Conservation (phyloP, 2,113 vertebrate species). For the Menidia beryllina region DNA sequence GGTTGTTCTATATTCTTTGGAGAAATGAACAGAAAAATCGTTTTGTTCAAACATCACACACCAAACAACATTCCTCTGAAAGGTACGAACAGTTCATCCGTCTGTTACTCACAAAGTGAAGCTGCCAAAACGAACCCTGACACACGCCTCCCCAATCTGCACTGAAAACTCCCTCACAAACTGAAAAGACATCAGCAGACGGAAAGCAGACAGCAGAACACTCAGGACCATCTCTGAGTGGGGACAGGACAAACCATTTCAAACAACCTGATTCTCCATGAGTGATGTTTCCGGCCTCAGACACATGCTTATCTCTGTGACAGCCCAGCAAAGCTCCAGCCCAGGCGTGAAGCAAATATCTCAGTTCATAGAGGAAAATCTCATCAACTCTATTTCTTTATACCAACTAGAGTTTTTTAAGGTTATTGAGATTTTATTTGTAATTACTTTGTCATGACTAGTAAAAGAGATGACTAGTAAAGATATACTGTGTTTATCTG, state of each 20-base stretch:
- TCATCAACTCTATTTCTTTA: too few relatives aligned
- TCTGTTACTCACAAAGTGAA: slow-evolving; percentile 2
- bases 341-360: too few relatives aligned
- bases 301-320: not conserved
- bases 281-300: not conserved
- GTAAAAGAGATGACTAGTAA: too few relatives aligned
- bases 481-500: too few relatives aligned
- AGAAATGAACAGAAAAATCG: not conserved
- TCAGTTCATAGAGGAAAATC: too few relatives aligned
- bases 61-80: not conserved
- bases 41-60: not conserved
- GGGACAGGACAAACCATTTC: not conserved
- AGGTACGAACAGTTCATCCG: not conserved
- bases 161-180: not conserved
- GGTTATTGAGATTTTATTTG: too few relatives aligned
- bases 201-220: not conserved
- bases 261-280: not conserved
- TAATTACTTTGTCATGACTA: too few relatives aligned
- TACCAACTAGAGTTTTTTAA: too few relatives aligned
- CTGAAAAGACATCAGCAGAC: slow-evolving; percentile 11
- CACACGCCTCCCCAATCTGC: not conserved
- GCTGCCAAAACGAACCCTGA: too few relatives aligned
- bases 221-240: not conserved
- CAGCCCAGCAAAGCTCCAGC: not conserved
- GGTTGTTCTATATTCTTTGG: not conserved